Evolutionary conservation across 53 echinoderm and acorn worm genomes (phyloP).

Genomic region (Arbacia lixula): DNA sequence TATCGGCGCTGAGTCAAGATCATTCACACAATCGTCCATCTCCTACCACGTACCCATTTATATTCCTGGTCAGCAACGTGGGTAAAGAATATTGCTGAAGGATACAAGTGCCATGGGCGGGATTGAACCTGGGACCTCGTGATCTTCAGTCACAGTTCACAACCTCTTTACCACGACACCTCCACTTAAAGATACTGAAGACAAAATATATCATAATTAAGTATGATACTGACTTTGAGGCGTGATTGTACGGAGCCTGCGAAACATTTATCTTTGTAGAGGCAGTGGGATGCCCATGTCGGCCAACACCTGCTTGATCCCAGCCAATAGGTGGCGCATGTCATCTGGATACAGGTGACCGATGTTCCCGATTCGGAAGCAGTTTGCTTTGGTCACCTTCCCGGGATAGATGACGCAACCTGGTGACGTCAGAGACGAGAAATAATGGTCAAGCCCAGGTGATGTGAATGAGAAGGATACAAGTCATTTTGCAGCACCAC

Average conservation of each 20-base stretch:
- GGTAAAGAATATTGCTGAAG: too few relatives aligned
- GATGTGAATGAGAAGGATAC: neutral
- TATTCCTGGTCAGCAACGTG: too few relatives aligned
- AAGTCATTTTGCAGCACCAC: neutral
- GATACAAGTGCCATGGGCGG: too few relatives aligned
- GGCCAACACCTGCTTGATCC: slow-evolving; percentile 73
- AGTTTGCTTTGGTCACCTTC: slow-evolving; percentile 66
- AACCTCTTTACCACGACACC: neutral
- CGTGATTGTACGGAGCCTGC: too few relatives aligned
- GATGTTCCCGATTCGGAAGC: slow-evolving; percentile 90
- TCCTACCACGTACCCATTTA: too few relatives aligned
- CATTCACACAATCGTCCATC: too few relatives aligned
- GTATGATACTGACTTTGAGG: too few relatives aligned
- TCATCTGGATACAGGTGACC: slow-evolving; percentile 86
- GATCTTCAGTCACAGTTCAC: neutral
- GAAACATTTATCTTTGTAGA: neutral
- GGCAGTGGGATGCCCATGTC: slow-evolving; percentile 92
- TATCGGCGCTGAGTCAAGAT: too few relatives aligned
- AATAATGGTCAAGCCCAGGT: neutral
- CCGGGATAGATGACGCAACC: slow-evolving; percentile 83
- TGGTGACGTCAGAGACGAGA: slow-evolving; percentile 3
- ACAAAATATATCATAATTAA: too few relatives aligned
- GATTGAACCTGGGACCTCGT: neutral
- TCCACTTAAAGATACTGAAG: too few relatives aligned
- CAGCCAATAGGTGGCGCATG: slow-evolving; percentile 75